Base-by-base conservation (phyloP, 37 sponge, comb jelly and placozoan genomes). In the Dysidea cf. avara region DNA sequence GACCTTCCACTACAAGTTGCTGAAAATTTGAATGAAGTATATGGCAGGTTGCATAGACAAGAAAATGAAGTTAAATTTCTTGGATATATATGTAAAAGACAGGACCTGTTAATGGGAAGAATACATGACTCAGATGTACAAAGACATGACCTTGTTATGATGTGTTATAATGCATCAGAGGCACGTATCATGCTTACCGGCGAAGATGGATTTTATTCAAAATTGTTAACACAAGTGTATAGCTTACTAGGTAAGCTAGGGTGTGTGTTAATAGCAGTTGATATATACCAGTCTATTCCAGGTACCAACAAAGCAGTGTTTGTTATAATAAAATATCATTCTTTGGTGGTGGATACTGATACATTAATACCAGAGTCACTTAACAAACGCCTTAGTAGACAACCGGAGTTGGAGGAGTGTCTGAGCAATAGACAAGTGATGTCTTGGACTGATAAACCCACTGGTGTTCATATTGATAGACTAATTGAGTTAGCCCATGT, bases 131-230 rank as follows among this genome's bases (percentile, higher is more conserved):
- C 47, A 50, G 89, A 91, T 30, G 58, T 85, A 49, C 37, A 37
- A 34, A 72, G 81, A 12, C 83, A 85, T 69, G 89, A 87, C 57
- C 64, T 87, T 4, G 61, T 95, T 43, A 67, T 83, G 33, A 54
- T 95, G 73, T 95, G 96, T 43, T 95, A 95, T 81, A 95, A 95
- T 68, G 92, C 96, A 14, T 87, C 96, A 17, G 96, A 95, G 76
- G 92, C 96, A 34, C 66, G 96, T 61, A 84, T 95, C 11, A 64
- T 95, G 38, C 67, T 95, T 33, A 95, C 96, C 9, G 87, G 92
- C 1, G 28, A 16, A 21, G 95, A 90, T 56, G 95, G 95, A 0
- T 94, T 79, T 75, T 94, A 94, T 71, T 74, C 87, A 17, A 71
- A 75, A 37, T 61, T 94, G 22, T 35, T 94, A 53, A 64, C 37